phyloP scores from a whole-genome alignment of 64 coral and sea anemone species.

The Pocillopora damicornis region DNA sequence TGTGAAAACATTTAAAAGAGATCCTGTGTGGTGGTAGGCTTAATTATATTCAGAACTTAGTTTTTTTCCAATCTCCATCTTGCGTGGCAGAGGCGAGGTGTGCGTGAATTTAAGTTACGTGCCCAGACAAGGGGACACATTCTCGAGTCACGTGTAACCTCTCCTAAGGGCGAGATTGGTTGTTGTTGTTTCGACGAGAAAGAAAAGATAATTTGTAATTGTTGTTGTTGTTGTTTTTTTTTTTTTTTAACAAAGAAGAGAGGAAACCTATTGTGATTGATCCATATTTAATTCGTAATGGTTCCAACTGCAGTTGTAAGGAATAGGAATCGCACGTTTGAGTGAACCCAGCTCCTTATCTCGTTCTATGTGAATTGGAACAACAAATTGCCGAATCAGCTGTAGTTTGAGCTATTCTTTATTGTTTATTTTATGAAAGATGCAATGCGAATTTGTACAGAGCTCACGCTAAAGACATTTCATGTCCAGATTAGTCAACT shows the following conservation, averaged over 20 bases:
- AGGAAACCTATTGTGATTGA: conserved; percentile 26
- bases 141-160: no score
- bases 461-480: conserved; percentile 2
- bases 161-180: neutral
- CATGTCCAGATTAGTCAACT: neutral
- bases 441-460: conserved; percentile 31
- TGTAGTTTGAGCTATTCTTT: neutral
- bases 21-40: neutral
- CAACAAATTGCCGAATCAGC: neutral
- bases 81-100: neutral
- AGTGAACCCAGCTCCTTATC: neutral
- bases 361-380: neutral
- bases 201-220: conserved; percentile 32
- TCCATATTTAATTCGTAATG: conserved; percentile 20
- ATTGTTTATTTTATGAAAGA: conserved; percentile 27
- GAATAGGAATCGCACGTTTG: neutral
- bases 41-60: neutral
- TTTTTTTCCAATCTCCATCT: neutral
- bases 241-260: conserved; percentile 13
- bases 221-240: neutral
- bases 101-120: no score
- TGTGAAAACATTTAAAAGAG: no score
- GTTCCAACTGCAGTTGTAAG: neutral
- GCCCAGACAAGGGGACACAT: no score
- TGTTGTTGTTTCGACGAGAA: conserved; percentile 1